Percentiles rank a stretch among this genome's conserved stretches.
These are phyloP conservation scores for Chironomus tentans DNA, from an alignment of 2,888 invertebrate genomes.

Conservation along the genomic window DNA sequence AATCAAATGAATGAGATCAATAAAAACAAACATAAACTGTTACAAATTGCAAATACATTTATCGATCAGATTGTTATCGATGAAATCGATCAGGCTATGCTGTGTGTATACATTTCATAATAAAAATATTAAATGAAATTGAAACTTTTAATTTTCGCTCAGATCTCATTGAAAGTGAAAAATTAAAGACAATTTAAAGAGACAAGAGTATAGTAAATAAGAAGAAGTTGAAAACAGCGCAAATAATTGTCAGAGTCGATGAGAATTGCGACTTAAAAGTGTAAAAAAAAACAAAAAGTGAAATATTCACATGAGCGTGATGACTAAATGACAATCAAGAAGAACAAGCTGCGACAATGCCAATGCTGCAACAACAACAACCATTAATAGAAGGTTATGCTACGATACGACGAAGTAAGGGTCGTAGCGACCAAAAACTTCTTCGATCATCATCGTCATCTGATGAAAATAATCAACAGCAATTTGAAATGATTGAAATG, in stretches of 20 bases:
- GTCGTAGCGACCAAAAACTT: not conserved
- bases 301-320: not conserved
- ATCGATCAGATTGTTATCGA: not conserved
- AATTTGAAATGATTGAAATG: constrained; percentile 17
- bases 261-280: not conserved
- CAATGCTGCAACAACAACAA: constrained; percentile 4
- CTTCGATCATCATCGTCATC: not conserved
- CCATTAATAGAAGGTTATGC: constrained; percentile 5
- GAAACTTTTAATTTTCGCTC: not conserved
- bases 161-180: not conserved
- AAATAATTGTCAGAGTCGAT: too few relatives aligned
- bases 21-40: not conserved
- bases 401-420: constrained; percentile 13
- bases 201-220: not conserved
- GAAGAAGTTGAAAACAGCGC: too few relatives aligned
- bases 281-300: not conserved
- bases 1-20: not conserved
- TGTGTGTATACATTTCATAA: not conserved
- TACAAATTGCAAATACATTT: not conserved
- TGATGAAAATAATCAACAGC: not conserved
- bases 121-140: not conserved
- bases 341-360: not conserved
- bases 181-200: not conserved
- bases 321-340: not conserved
- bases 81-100: not conserved